A percentile compares a stretch with the other conserved stretches of the same genome.
These are phyloP conservation scores for Polymixis lichenea DNA, from an alignment of 2,888 invertebrate species.

Conservation along the genomic window DNA sequence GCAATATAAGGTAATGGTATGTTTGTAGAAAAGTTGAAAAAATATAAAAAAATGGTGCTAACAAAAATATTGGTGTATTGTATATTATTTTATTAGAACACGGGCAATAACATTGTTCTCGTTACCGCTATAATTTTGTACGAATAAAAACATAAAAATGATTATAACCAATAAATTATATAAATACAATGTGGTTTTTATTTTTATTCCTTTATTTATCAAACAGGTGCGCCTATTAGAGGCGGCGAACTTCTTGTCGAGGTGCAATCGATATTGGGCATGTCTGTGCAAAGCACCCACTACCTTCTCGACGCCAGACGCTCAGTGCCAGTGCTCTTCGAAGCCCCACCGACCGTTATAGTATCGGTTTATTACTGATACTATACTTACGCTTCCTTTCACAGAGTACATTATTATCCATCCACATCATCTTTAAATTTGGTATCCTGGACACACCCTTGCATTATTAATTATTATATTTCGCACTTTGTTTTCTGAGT, in stretches of 20 bases:
- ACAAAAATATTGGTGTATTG: slow-evolving; percentile 87
- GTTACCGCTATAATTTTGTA: slow-evolving; percentile 87
- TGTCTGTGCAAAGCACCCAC: background rate
- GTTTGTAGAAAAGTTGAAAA: slow-evolving; percentile 82
- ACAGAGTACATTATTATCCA: too few relatives aligned
- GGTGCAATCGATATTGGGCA: background rate
- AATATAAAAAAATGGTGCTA: slow-evolving; percentile 88
- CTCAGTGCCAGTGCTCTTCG: too few relatives aligned
- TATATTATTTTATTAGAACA: slow-evolving; percentile 82
- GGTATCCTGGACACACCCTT: too few relatives aligned
- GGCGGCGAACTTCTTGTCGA: background rate
- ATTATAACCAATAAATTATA: slow-evolving; percentile 85
- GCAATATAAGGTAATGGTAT: slow-evolving; percentile 86
- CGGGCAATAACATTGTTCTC: slow-evolving; percentile 84
- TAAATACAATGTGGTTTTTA: slow-evolving; percentile 67
- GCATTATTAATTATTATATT: too few relatives aligned
- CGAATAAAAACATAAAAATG: slow-evolving; percentile 81
- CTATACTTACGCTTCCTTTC: too few relatives aligned
- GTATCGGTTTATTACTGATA: too few relatives aligned
- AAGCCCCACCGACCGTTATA: too few relatives aligned
- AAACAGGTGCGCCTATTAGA: too few relatives aligned
- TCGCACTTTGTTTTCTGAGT: too few relatives aligned
- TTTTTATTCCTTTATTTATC: slow-evolving; percentile 23
- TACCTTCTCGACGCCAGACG: too few relatives aligned
- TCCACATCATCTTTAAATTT: too few relatives aligned